Percentiles rank a stretch among this genome's conserved stretches.
Evolutionary conservation across 2,797 vertebrate genomes (phyloP).

Genomic region (Podarcis siculus): DNA sequence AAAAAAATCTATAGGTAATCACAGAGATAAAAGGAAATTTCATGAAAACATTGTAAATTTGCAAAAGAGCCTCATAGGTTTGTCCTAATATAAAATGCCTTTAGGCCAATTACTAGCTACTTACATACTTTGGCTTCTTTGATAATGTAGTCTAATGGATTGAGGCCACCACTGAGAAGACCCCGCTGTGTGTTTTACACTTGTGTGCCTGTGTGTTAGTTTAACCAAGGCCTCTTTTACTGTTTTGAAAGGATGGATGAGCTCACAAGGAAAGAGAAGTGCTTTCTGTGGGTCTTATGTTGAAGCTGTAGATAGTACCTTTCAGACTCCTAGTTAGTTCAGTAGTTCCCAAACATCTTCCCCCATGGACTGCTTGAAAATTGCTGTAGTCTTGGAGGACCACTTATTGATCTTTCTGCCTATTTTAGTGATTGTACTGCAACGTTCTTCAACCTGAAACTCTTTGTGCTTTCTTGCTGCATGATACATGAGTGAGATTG

Average conservation of each 20-base stretch:
- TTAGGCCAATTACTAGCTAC: too few relatives aligned
- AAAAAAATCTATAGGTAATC: neutral
- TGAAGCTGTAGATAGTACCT: neutral
- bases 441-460: neutral
- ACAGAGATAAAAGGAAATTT: neutral
- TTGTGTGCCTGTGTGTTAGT: neutral
- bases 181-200: neutral
- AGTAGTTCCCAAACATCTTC: too few relatives aligned
- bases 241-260: neutral
- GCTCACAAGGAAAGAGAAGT: neutral
- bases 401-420: too few relatives aligned
- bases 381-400: too few relatives aligned
- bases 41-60: too few relatives aligned
- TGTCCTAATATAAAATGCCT: neutral
- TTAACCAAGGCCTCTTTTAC: neutral
- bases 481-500: conserved; percentile 26
- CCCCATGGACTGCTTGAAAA: too few relatives aligned
- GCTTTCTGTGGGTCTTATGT: neutral
- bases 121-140: neutral
- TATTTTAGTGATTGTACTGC: too few relatives aligned
- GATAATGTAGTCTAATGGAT: neutral
- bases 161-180: neutral
- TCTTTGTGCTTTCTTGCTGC: conserved; percentile 40
- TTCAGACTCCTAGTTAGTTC: neutral
- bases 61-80: neutral